Percentiles rank a stretch among this genome's conserved stretches.
Conservation (phyloP, 2,113 vertebrate genomes). For the Leuciscus idus region DNA sequence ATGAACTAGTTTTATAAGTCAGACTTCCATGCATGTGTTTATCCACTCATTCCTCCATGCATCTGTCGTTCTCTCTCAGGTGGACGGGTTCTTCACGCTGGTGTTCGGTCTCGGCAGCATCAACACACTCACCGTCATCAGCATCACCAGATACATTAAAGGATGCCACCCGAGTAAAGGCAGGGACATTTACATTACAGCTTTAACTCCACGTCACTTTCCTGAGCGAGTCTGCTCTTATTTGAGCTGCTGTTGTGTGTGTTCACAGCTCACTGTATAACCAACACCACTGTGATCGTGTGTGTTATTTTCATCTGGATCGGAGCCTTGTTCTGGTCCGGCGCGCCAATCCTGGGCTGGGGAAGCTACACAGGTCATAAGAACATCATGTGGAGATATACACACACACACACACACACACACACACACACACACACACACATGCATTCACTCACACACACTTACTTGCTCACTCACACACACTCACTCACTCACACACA, state of each 20-base stretch:
- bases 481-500: too few relatives aligned
- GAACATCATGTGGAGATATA: background rate
- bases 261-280: slow-evolving; percentile 80
- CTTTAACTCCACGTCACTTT: too few relatives aligned
- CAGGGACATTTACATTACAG: slow-evolving; percentile 58
- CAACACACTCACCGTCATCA: slow-evolving; percentile 89
- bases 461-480: too few relatives aligned
- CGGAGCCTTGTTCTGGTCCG: slow-evolving; percentile 85
- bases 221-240: slow-evolving; percentile 16
- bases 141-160: slow-evolving; percentile 86
- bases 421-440: too few relatives aligned
- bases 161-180: slow-evolving; percentile 83
- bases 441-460: too few relatives aligned
- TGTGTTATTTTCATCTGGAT: slow-evolving; percentile 84
- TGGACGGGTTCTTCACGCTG: slow-evolving; percentile 88
- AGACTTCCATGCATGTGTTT: background rate
- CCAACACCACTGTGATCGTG: slow-evolving; percentile 75
- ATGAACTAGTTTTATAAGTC: too few relatives aligned
- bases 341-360: slow-evolving; percentile 86
- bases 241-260: slow-evolving; percentile 29
- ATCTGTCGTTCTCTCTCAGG: slow-evolving; percentile 61
- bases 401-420: background rate
- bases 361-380: slow-evolving; percentile 86
- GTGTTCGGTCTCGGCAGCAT: slow-evolving; percentile 89
- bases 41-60: slow-evolving; percentile 14